Conservation (phyloP, 2,113 vertebrate species). For the Gasterosteus nipponicus region DNA sequence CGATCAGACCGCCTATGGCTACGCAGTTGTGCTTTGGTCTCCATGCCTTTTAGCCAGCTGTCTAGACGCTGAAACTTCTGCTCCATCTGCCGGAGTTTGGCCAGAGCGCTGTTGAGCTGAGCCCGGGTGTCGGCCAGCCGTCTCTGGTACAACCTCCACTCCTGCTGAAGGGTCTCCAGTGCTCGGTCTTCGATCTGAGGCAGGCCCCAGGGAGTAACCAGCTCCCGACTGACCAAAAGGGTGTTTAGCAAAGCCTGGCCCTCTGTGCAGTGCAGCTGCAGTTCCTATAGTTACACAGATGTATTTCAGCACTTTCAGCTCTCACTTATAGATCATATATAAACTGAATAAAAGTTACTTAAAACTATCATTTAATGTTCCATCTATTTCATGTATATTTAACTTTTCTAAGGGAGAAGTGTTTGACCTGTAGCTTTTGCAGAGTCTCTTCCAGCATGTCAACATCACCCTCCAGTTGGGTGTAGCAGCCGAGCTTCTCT, state of each 20-base stretch:
- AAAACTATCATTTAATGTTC: background rate
- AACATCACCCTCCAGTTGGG: slow-evolving; percentile 86
- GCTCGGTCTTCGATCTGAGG: slow-evolving; percentile 91
- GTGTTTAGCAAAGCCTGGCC: slow-evolving; percentile 90
- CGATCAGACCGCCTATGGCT: slow-evolving; percentile 83
- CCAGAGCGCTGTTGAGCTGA: slow-evolving; percentile 86
- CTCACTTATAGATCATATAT: background rate
- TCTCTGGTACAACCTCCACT: slow-evolving; percentile 92
- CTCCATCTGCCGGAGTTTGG: slow-evolving; percentile 89
- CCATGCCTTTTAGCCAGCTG: slow-evolving; percentile 88
- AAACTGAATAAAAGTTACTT: background rate
- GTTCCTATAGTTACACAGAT: slow-evolving; percentile 67
- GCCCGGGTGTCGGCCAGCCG: slow-evolving; percentile 85
- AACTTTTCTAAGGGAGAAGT: background rate
- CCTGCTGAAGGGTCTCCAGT: slow-evolving; percentile 89
- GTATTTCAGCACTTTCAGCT: background rate
- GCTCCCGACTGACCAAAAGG: slow-evolving; percentile 85
- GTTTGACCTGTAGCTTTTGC: slow-evolving; percentile 88
- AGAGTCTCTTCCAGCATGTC: slow-evolving; percentile 87
- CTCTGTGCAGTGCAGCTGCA: slow-evolving; percentile 89
- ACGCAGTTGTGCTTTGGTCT: slow-evolving; percentile 85
- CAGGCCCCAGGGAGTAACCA: slow-evolving; percentile 86
- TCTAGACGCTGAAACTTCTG: slow-evolving; percentile 89
- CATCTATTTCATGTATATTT: background rate
- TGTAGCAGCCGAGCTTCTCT: slow-evolving; percentile 86